Conservation (phyloP, 2,888 invertebrate genomes). For the Dorcus hopei region DNA sequence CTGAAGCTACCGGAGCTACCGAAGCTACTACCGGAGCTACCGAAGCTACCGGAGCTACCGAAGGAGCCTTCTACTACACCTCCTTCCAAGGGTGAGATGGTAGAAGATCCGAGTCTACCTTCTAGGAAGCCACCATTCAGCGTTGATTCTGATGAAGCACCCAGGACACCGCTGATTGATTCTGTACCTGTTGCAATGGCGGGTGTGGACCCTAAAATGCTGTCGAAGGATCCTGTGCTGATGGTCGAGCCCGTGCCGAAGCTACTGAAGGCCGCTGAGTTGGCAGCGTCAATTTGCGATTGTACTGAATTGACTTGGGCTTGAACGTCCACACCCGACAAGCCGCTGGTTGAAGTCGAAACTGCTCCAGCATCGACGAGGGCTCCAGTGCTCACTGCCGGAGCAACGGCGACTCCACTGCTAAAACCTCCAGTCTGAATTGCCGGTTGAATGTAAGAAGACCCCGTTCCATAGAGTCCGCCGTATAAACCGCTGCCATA, state of each 20-base stretch:
- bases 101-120: no score
- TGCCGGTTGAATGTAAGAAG: background rate
- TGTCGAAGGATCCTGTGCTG: background rate
- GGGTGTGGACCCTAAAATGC: background rate
- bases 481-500: no score
- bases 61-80: no score
- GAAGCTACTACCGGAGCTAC: background rate
- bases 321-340: no score
- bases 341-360: background rate
- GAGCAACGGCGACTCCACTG: background rate
- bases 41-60: background rate
- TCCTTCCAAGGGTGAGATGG: no score
- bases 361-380: background rate
- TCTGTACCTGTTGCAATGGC: background rate
- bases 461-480: conserved; percentile 4
- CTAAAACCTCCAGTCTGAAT: background rate
- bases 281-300: no score
- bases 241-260: no score
- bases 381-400: background rate
- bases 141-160: no score
- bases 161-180: no score
- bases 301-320: no score
- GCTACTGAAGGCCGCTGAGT: no score
- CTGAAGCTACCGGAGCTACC: background rate
- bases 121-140: no score